Conservation (phyloP, 1,140 invertebrate species). For the Nephila pilipes region DNA sequence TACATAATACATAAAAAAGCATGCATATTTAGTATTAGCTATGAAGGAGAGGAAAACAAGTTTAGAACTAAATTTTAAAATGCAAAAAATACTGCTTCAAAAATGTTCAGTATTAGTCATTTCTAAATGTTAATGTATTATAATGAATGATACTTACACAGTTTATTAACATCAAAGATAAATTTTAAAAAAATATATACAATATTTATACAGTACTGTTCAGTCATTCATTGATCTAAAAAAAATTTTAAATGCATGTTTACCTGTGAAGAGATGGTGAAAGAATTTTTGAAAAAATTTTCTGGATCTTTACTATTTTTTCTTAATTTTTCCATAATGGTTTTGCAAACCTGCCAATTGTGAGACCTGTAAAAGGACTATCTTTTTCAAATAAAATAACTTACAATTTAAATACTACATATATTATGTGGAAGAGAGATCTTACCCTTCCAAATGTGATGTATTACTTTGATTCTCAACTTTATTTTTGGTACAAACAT, state of each 20-base stretch:
- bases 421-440: neutral
- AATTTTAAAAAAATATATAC: too few species aligned
- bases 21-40: too few species aligned
- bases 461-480: neutral
- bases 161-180: too few species aligned
- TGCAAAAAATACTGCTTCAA: too few species aligned
- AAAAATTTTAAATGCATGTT: neutral
- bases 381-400: neutral
- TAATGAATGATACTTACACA: too few species aligned
- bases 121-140: too few species aligned
- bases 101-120: too few species aligned
- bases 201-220: too few species aligned
- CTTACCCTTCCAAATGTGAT: conserved; percentile 8
- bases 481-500: conserved; percentile 16
- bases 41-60: too few species aligned
- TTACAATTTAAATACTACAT: neutral
- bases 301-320: neutral
- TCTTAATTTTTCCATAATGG: conserved; percentile 43
- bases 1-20: too few species aligned
- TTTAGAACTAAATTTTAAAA: too few species aligned
- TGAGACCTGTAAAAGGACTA: conserved; percentile 33
- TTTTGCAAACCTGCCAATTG: conserved; percentile 44
- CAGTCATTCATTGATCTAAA: too few species aligned
- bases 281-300: conserved; percentile 49
- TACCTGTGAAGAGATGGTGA: conserved; percentile 19